Evolutionary conservation across 2,888 invertebrate genomes (phyloP), one percentile per base, ranked within the genome.

Genomic region (Colletes collaris): DNA sequence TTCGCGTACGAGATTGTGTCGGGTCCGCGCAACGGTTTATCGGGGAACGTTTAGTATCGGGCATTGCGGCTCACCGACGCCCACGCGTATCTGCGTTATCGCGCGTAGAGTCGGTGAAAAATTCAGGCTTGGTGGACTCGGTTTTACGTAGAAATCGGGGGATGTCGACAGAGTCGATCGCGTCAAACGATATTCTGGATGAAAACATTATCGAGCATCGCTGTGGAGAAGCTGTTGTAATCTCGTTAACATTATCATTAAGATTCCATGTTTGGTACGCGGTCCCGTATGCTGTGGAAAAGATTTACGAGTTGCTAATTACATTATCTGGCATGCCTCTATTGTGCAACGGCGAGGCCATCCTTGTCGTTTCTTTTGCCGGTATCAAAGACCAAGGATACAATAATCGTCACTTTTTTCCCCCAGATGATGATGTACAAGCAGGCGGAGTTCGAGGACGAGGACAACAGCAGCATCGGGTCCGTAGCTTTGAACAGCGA

Each of bases 371-470:
- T 62, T 35, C 37, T 69, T 46, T 16, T 64, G 27, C 40, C 7
- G 4, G 40, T 7, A 7, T 40, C 7, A 40, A 40, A 40, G 40
- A 40, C 7, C 44, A 8, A 46, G 3, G 44, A 46, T 8, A 46
- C 8, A 46, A 8, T 46, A 46, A 46, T 46, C 44, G 44, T 0
- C 16, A 5, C 11, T 62, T 16, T 19, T 37, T 46, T 27, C 16
- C 11, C 13, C 13, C 37, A 97, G 97, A 97, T 97, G 97, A 97
- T 97, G 87, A 95, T 97, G 84, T 97, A 97, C 92, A 97, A 97
- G 93, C 97, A 97, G 93, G 96, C 97, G 37, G 97, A 97, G 89
- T 97, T 97, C 89, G 96, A 96, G 92, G 97, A 97, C 90, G 97
- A 97, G 84, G 97, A 97, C 91, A 95, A 95, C 35, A 96, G 96